Conservation (phyloP, 2,888 invertebrate species). For the Sphecodes monilicornis region DNA sequence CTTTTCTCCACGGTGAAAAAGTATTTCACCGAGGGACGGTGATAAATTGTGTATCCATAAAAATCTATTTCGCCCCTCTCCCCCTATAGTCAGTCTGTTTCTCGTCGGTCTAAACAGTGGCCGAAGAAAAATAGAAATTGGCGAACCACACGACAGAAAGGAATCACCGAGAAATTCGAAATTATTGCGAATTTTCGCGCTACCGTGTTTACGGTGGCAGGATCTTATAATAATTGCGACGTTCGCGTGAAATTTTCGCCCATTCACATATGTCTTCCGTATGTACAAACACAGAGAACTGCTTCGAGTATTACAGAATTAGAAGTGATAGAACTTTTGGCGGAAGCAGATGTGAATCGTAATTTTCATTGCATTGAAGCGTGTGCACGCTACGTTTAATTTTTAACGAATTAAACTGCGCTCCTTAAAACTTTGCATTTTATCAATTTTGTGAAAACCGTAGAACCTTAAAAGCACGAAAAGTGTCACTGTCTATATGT, state of each 20-base stretch:
- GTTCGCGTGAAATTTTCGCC: background rate
- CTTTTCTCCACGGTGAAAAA: background rate
- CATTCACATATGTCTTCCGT: background rate
- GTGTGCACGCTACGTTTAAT: background rate
- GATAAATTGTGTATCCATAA: constrained; percentile 10
- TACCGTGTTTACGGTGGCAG: background rate
- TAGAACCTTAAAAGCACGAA: no score
- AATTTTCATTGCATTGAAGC: background rate
- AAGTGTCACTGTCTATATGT: background rate
- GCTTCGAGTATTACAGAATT: constrained; percentile 1
- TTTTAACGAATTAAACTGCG: background rate
- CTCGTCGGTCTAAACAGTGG: background rate
- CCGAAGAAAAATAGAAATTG: constrained; percentile 6
- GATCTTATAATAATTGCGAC: background rate
- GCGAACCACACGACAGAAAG: background rate
- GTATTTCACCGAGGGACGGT: background rate
- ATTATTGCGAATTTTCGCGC: background rate
- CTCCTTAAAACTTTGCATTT: background rate
- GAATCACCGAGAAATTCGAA: background rate
- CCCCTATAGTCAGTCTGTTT: background rate
- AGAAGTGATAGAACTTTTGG: background rate
- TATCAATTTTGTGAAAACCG: background rate
- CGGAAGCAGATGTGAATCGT: background rate
- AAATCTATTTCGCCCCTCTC: background rate
- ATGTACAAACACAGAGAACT: background rate